Evolutionary conservation across 2,797 vertebrate genomes (phyloP), one percentile per base, ranked within the genome.

Genomic region (Cottoperca gobio): DNA sequence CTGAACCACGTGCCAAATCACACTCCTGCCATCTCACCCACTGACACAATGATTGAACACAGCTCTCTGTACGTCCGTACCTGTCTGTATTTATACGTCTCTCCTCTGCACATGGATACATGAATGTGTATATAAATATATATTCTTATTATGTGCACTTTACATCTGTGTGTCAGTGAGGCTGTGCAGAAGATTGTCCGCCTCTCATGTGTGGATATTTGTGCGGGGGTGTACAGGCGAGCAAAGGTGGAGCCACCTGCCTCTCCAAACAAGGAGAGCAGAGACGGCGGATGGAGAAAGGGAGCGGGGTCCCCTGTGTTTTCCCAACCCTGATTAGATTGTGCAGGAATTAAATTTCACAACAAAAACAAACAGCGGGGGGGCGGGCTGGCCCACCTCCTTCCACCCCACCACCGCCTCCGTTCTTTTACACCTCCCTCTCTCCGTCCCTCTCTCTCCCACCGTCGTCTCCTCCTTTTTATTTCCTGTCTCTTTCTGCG

Each of bases 21-120:
- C 71, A 63, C 68, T 63, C 31, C 67, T 82, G 78, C 76, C 70
- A 82, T 87, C 85, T 76, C 76, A 76, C 86, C 84, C 83, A 71
- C 79, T 84, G 90, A 87, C 83, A 88, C 61, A 74, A 84, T 62
- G 81, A 86, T 87, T 88, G 62, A 85, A 68, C 67, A 65, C 24
- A 83, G 79, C 86, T 75, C 86, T 83, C 89, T 67, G 42, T 58
- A 53, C 55, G 43, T 40, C 17, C 76, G 81, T 70, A 49, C 28
- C 13, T 49, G 14, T 39, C 58, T 9, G 31, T 59, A 50, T 31
- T 50, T 26, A n/a, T n/a, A n/a, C n/a, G 4, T 39, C 1, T 45
- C 53, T 45, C 26, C 1, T 40, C 50, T 63, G 28, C 43, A 21
- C 19, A 2, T 9, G 14, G 5, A 8, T n/a, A 23, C 35, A 43